phyloP scores from a whole-genome alignment of 2,888 invertebrate genomes.

The Chloromyia formosa region DNA sequence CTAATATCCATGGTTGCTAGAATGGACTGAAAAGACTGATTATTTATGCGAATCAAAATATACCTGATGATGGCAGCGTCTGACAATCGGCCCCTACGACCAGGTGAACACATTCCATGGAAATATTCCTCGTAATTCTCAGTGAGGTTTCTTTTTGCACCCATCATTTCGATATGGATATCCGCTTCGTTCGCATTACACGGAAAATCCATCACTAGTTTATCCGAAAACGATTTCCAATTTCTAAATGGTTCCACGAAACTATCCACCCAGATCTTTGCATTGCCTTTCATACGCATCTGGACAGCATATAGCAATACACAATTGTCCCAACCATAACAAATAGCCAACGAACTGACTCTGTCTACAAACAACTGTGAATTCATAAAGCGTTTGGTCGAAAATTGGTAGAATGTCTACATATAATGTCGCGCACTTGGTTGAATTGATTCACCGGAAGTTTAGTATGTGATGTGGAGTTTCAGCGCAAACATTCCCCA shows the following conservation, averaged over 20 bases:
- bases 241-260: background rate
- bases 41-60: too few relatives aligned
- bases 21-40: too few relatives aligned
- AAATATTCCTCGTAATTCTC: background rate
- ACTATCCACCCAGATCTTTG: background rate
- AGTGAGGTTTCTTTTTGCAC: background rate
- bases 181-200: background rate
- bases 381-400: too few relatives aligned
- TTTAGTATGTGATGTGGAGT: too few relatives aligned
- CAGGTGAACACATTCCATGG: background rate
- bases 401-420: too few relatives aligned
- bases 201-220: background rate
- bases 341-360: too few relatives aligned
- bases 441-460: too few relatives aligned
- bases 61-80: background rate
- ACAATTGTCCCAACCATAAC: background rate
- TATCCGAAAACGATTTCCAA: background rate
- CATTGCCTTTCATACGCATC: background rate
- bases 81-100: background rate
- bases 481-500: too few relatives aligned
- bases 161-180: background rate
- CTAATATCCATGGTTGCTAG: too few relatives aligned
- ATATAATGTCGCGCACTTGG: too few relatives aligned
- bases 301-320: background rate
- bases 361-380: too few relatives aligned